A percentile compares a stretch with the other conserved stretches of the same genome.
Evolutionary conservation across 92 coral and sea anemone species (phyloP).

Genomic region (Parazoanthus darwini): DNA sequence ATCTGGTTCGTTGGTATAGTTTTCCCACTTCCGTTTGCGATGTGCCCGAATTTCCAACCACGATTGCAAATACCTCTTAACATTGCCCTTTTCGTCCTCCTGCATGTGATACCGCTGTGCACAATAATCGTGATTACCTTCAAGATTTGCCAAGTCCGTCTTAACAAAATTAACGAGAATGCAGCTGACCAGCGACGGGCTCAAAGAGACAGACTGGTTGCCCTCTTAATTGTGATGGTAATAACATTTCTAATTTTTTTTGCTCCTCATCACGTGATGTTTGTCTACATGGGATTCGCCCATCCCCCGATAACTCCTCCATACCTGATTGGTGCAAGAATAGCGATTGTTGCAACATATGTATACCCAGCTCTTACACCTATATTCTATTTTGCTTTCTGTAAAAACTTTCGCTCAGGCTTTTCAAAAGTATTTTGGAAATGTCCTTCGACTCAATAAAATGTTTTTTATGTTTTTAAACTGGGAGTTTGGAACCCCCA

Average conservation of each 20-base stretch:
- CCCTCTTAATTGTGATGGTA: conserved; percentile 59
- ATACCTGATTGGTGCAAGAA: conserved; percentile 36
- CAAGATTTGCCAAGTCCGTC: conserved; percentile 39
- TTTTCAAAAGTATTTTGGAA: conserved; percentile 45
- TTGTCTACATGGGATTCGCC: conserved; percentile 46
- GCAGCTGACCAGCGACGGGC: conserved; percentile 42
- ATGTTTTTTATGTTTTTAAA: too few relatives aligned
- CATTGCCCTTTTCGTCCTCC: conserved; percentile 34
- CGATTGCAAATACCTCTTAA: conserved; percentile 19
- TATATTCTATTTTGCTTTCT: conserved; percentile 71
- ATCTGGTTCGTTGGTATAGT: conserved; percentile 33
- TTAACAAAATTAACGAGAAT: conserved; percentile 35
- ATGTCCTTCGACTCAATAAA: conserved; percentile 32
- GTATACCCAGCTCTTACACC: conserved; percentile 67
- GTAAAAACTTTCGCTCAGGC: conserved; percentile 70
- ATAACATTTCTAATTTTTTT: conserved; percentile 64
- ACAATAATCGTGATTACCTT: conserved; percentile 39
- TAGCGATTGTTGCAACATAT: conserved; percentile 50
- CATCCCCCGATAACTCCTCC: conserved; percentile 11
- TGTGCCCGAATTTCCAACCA: conserved; percentile 9
- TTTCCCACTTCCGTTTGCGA: conserved; percentile 37
- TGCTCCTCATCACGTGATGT: conserved; percentile 59
- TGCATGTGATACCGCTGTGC: conserved; percentile 37
- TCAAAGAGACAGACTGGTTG: conserved; percentile 52
- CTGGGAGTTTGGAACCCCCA: too few relatives aligned